Evolutionary conservation across 2,888 invertebrate genomes (phyloP), one percentile per base, ranked within the genome.

Genomic region (Nomada lathburiana): DNA sequence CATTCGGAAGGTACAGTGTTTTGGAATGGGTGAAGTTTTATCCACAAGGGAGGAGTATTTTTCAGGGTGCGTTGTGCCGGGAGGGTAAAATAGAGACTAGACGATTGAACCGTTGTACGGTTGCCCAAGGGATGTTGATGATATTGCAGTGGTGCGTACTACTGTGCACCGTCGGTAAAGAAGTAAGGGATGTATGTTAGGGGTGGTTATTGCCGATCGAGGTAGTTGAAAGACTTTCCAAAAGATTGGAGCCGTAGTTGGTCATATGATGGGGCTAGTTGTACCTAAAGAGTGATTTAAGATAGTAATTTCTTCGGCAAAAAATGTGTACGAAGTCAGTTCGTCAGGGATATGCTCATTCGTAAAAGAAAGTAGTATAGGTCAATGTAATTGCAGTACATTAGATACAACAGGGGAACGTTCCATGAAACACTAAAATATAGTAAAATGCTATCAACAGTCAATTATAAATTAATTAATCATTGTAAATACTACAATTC

Each of bases 11-110:
- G 11, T 59, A 16, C 1, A 9, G 16, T 16, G 16, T 20, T 36
- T 16, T 1, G 2, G 53, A 18, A 42, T 10, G 20, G 18, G 16
- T 23, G 1, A 11, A 18, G 20, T 29, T 53, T 29, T 23, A 23
- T 26, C 63, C 26, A 50, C 47, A 13, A 3, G 26, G 11, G 16
- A 13, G 4, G 11, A 63, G 4, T 29, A 26, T 50, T 42, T 47
- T 69, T 60, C 18, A 13, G 29, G 55, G 57, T 60, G 53, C 60
- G 16, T 20, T n/a, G 26, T 29, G 42, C 80, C 69, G n/a, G 18
- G 60, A 71, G 55, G 90, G 84, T 90, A 90, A 80, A 88, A 86
- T 86, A 90, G 90, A 60, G n/a, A 16, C 42, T 23, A 42, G 52
- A 63, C 44, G 90, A 82, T 90, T 86, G 77, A 88, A 83, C 82